A percentile compares a stretch with the other conserved stretches of the same genome.
phyloP scores from a whole-genome alignment of 2,888 invertebrate genomes.

The Chrysolina oricalcia region DNA sequence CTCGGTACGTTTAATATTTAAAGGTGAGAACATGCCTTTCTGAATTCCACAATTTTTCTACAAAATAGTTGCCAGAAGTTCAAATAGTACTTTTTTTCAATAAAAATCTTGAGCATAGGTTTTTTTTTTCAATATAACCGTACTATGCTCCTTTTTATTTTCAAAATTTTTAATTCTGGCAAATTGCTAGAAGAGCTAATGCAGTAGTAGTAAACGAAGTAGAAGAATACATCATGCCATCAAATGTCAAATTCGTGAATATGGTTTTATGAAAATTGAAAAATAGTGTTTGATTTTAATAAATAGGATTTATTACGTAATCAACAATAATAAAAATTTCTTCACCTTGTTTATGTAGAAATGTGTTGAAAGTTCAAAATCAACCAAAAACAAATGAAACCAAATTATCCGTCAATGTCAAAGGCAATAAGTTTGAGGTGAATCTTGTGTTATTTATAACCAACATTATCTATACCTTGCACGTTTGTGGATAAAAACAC shows the following conservation, averaged over 20 bases:
- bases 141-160: too few relatives aligned
- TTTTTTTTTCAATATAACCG: too few relatives aligned
- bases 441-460: conserved; percentile 25
- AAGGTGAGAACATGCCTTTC: too few relatives aligned
- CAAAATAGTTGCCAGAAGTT: too few relatives aligned
- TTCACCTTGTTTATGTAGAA: neutral
- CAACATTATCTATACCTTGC: conserved; percentile 9
- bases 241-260: neutral
- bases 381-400: conserved; percentile 36
- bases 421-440: conserved; percentile 19
- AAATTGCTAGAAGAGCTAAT: too few relatives aligned
- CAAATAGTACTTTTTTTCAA: too few relatives aligned
- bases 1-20: too few relatives aligned
- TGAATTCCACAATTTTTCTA: too few relatives aligned
- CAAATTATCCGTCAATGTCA: conserved; percentile 33
- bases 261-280: neutral
- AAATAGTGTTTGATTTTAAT: neutral
- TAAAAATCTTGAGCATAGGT: too few relatives aligned
- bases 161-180: too few relatives aligned
- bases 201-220: too few relatives aligned
- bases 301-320: conserved; percentile 16
- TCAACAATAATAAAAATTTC: neutral
- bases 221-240: too few relatives aligned
- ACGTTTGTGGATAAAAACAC: neutral
- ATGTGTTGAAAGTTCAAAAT: conserved; percentile 11